Evolutionary conservation across 2,797 vertebrate species (phyloP).

Genomic region (Alfaro cultratus): DNA sequence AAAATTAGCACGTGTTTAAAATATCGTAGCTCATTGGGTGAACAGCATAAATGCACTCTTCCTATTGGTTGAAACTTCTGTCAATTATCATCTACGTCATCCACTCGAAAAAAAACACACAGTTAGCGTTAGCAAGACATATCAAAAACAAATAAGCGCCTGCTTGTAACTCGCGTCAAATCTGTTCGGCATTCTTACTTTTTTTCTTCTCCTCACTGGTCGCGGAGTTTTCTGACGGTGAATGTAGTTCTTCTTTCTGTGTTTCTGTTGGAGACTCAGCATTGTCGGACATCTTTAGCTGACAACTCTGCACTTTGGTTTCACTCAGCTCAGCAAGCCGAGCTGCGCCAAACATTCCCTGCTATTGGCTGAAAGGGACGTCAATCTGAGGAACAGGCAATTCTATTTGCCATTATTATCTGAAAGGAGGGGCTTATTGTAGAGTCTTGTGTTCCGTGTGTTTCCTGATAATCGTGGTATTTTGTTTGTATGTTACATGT

Average conservation of each 20-base stretch:
- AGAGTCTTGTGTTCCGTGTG: constrained; percentile 9
- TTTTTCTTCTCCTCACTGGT: constrained; percentile 83
- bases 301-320: neutral
- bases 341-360: neutral
- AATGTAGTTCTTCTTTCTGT: constrained; percentile 76
- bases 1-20: constrained; percentile 3
- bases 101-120: constrained; percentile 56
- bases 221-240: constrained; percentile 69
- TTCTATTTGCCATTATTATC: constrained; percentile 50
- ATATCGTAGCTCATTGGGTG: constrained; percentile 51
- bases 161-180: neutral
- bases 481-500: neutral
- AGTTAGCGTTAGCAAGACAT: constrained; percentile 8
- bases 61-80: constrained; percentile 53
- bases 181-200: constrained; percentile 63
- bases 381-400: constrained; percentile 11
- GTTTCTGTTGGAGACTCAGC: constrained; percentile 80
- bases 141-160: constrained; percentile 4
- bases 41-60: neutral
- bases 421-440: neutral
- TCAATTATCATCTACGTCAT: constrained; percentile 30
- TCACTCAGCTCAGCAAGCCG: neutral
- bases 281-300: constrained; percentile 80
- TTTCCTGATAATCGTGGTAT: constrained; percentile 7
- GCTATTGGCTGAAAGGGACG: constrained; percentile 50